Evolutionary conservation across 2,797 vertebrate species (phyloP).

Genomic region (Lindbergichthys nudifrons): DNA sequence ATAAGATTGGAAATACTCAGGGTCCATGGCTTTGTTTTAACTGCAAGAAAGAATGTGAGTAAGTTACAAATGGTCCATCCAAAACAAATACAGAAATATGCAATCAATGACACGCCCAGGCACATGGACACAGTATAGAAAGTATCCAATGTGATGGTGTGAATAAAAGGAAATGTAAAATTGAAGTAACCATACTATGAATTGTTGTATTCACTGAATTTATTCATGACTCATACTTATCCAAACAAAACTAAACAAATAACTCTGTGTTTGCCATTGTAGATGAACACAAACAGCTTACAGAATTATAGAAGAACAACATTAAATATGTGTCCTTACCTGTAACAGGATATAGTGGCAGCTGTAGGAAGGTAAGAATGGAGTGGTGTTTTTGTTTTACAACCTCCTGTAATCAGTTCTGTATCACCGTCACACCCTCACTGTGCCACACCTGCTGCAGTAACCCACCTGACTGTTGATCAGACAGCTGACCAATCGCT

Average conservation of each 20-base stretch:
- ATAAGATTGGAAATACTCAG: constrained; percentile 50
- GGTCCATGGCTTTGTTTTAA: constrained; percentile 65
- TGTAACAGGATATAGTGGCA: constrained; percentile 31
- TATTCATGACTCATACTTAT: not conserved
- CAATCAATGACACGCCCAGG: not conserved
- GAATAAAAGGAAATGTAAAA: not conserved
- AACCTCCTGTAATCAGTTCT: constrained; percentile 22
- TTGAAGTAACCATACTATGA: not conserved
- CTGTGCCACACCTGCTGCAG: constrained; percentile 24
- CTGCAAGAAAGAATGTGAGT: constrained; percentile 2
- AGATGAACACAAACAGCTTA: not conserved
- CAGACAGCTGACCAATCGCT: constrained; percentile 50
- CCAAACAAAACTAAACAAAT: not conserved
- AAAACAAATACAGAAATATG: not conserved
- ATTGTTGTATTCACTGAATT: not conserved
- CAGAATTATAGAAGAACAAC: not conserved
- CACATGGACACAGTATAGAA: not conserved
- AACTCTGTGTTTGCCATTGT: not conserved
- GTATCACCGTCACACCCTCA: constrained; percentile 36
- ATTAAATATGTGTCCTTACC: constrained; percentile 41
- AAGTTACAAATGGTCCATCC: not conserved
- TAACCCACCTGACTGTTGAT: constrained; percentile 11
- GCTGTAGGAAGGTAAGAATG: constrained; percentile 14
- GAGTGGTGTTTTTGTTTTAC: constrained; percentile 27
- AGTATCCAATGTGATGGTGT: not conserved